Evolutionary conservation across 2,888 invertebrate species (phyloP).

Genomic region (Lomographa bimaculata): DNA sequence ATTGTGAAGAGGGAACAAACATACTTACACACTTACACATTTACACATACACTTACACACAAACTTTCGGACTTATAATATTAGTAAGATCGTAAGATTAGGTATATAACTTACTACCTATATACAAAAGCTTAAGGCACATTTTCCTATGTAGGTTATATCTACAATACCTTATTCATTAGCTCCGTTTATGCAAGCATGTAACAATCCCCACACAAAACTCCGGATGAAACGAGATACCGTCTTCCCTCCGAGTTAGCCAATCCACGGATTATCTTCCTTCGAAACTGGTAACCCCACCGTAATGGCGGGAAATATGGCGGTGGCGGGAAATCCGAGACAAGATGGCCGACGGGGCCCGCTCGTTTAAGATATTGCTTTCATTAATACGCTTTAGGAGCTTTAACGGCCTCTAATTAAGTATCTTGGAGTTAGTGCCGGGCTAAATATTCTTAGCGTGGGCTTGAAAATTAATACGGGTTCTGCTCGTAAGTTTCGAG

Average conservation of each 20-base stretch:
- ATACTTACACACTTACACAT: too few species aligned
- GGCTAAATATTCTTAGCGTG: conserved; percentile 11
- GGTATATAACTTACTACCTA: too few species aligned
- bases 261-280: conserved; percentile 71
- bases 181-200: conserved; percentile 10
- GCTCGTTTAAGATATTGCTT: conserved; percentile 50
- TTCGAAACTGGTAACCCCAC: conserved; percentile 45
- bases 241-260: conserved; percentile 46
- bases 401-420: conserved; percentile 38
- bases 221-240: conserved; percentile 40
- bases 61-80: too few species aligned
- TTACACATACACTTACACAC: too few species aligned
- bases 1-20: too few species aligned
- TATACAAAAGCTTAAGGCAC: too few species aligned
- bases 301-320: conserved; percentile 51
- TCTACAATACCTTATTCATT: neutral
- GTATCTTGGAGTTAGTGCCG: conserved; percentile 36
- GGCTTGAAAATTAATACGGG: conserved; percentile 7
- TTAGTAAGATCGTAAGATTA: too few species aligned
- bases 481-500: too few species aligned
- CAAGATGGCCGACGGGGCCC: conserved; percentile 61
- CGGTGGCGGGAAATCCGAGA: conserved; percentile 51
- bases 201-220: conserved; percentile 26
- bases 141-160: too few species aligned
- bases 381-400: conserved; percentile 43